Conservation (phyloP, 2,113 vertebrate species). For the Lampris megalopsis region DNA sequence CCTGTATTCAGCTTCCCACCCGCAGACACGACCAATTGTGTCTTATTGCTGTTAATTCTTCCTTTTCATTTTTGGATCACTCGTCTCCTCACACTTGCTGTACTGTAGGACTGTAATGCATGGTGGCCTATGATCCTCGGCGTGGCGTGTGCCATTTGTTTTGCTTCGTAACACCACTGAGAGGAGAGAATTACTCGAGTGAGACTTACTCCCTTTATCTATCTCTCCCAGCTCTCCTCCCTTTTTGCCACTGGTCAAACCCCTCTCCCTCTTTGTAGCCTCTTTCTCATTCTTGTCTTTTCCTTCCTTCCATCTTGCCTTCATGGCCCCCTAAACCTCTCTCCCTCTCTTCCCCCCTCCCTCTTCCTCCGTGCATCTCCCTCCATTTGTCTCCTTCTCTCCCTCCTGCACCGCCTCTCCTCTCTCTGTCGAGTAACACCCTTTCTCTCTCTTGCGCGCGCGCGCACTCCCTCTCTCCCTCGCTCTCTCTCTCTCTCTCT, state of each 20-base stretch:
- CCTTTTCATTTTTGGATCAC: too few relatives aligned
- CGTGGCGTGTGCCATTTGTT: conserved; percentile 55
- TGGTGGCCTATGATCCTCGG: too few relatives aligned
- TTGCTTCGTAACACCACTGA: conserved; percentile 50
- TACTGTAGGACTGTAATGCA: too few relatives aligned
- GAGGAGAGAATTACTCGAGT: conserved; percentile 64
- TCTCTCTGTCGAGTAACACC: background rate
- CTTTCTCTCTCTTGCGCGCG: background rate
- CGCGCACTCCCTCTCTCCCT: background rate
- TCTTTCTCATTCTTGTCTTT: background rate
- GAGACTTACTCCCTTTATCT: conserved; percentile 34
- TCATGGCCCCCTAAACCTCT: background rate
- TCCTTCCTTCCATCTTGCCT: conserved; percentile 24
- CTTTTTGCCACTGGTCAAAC: background rate
- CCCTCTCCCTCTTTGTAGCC: conserved; percentile 11
- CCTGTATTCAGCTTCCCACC: too few relatives aligned
- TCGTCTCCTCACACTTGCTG: too few relatives aligned
- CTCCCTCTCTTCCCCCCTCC: background rate
- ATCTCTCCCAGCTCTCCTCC: conserved; percentile 2
- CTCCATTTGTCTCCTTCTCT: background rate
- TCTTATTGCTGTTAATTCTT: too few relatives aligned
- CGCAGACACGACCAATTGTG: too few relatives aligned
- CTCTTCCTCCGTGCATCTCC: conserved; percentile 3
- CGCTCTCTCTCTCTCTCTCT: background rate
- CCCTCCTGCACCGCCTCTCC: background rate